A percentile compares a stretch with the other conserved stretches of the same genome.
phyloP scores from a whole-genome alignment of 2,888 invertebrate species.

The Hirtodrosophila cameraria region DNA sequence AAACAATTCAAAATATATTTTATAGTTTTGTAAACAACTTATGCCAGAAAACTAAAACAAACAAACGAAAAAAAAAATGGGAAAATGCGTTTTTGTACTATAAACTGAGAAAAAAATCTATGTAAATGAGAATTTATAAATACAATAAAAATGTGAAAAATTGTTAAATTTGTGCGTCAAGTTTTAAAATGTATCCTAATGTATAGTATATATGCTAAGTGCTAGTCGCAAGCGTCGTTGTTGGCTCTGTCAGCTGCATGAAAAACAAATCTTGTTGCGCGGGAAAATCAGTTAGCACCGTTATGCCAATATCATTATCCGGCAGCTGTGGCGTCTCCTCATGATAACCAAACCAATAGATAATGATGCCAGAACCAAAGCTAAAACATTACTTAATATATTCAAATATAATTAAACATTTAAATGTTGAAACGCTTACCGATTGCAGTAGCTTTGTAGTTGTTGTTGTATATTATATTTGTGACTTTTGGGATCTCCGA shows the following conservation, averaged over 20 bases:
- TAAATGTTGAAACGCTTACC: slow-evolving; percentile 57
- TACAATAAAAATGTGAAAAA: slow-evolving; percentile 40
- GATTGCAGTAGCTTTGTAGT: slow-evolving; percentile 94
- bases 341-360: slow-evolving; percentile 97
- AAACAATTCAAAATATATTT: slow-evolving; percentile 39
- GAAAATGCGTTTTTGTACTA: slow-evolving; percentile 38
- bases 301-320: slow-evolving; percentile 87
- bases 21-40: slow-evolving; percentile 51
- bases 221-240: neutral
- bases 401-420: neutral
- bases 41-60: slow-evolving; percentile 20
- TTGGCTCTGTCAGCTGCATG: slow-evolving; percentile 53
- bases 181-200: neutral
- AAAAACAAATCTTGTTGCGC: slow-evolving; percentile 84
- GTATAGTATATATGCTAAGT: neutral
- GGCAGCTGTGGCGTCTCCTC: slow-evolving; percentile 86
- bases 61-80: slow-evolving; percentile 9
- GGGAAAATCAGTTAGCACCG: slow-evolving; percentile 86
- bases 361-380: slow-evolving; percentile 96
- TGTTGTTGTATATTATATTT: slow-evolving; percentile 92
- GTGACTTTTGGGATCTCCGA: slow-evolving; percentile 93
- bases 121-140: slow-evolving; percentile 58
- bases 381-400: slow-evolving; percentile 80
- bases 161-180: slow-evolving; percentile 25
- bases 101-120: slow-evolving; percentile 26